A percentile compares a stretch with the other conserved stretches of the same genome.
Conservation (phyloP, 2,888 invertebrate genomes). For the Drosophila yooni region DNA sequence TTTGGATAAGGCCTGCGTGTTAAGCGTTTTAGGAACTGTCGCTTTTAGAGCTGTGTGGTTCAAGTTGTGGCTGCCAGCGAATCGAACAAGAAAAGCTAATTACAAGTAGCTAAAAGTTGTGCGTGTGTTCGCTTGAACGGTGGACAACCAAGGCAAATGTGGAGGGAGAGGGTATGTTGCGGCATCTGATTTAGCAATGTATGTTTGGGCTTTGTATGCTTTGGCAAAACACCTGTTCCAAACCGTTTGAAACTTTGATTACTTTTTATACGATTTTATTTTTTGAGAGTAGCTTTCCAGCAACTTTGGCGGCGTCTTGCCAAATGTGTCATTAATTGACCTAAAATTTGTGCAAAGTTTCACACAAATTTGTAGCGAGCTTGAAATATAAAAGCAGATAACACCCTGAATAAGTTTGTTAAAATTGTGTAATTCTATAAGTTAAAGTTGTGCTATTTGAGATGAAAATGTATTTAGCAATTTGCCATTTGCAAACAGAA, state of each 20-base stretch:
- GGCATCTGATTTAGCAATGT: slow-evolving; percentile 26
- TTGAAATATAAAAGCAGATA: slow-evolving; percentile 27
- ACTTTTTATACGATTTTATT: slow-evolving; percentile 69
- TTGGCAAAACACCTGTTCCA: slow-evolving; percentile 69
- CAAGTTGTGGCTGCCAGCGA: slow-evolving; percentile 60
- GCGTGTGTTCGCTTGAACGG: slow-evolving; percentile 67
- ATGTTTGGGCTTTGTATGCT: slow-evolving; percentile 12
- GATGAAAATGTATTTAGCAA: background rate
- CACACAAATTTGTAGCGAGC: slow-evolving; percentile 24
- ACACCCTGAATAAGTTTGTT: slow-evolving; percentile 2
- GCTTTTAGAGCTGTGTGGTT: slow-evolving; percentile 44
- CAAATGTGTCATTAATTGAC: slow-evolving; percentile 76
- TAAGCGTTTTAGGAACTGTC: slow-evolving; percentile 66
- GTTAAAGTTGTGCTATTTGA: slow-evolving; percentile 4
- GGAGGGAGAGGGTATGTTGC: background rate
- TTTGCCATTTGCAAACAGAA: background rate
- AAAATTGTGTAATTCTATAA: slow-evolving; percentile 4
- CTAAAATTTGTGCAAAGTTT: slow-evolving; percentile 47
- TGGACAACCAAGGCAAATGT: slow-evolving; percentile 39
- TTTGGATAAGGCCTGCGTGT: slow-evolving; percentile 52
- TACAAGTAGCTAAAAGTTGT: slow-evolving; percentile 78
- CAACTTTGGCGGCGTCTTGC: slow-evolving; percentile 30
- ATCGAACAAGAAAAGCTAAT: slow-evolving; percentile 81
- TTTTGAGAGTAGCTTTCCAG: slow-evolving; percentile 9
- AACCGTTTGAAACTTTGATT: slow-evolving; percentile 74